Evolutionary conservation across 2,113 vertebrate species (phyloP), one percentile per base, ranked within the genome.

Genomic region (Trogon melanurus): DNA sequence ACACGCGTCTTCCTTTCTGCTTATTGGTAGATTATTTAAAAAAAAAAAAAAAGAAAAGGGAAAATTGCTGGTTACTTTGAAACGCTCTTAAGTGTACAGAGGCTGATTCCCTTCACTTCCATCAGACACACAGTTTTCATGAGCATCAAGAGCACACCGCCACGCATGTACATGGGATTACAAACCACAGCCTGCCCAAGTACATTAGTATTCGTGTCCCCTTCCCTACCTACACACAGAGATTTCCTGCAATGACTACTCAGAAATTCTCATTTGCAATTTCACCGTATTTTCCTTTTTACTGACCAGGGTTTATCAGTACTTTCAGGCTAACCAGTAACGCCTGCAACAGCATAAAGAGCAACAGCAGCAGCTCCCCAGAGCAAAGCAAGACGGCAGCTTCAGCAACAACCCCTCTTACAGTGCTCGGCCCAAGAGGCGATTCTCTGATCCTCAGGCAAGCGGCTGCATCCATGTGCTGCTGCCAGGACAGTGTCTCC

Each of bases 391-490:
- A 34, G 38, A 53, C 11, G 51, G 27, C 48, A 56, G 48, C 74
- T 44, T 30, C 67, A 57, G 21, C 5, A 25, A 32, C 20, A 61
- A 17, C 6, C 16, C 41, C 16, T 38, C 0, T 5, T 8, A 41
- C 0, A 0, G 18, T 3, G 26, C 32, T 53, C 0, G 1, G 50
- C n/a, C 48, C 58, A 57, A 6, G 41, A 57, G 30, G n/a, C 1
- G 2, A 47, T 27, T 44, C 69, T 29, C 6, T 3, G 5, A 3
- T 2, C 36, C 18, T 20, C 4, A 1, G 10, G 32, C 53, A 75
- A 67, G 36, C 1, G 0, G 38, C 32, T 7, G 16, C 66, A 45
- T 25, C 60, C 38, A 61, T n/a, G 27, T 6, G 4, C 47, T 58
- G 70, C 45, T 4, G 5, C 29, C 29, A 19, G 62, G 57, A 53